Conservation (phyloP, 2,888 invertebrate species). For the Salticus scenicus region DNA sequence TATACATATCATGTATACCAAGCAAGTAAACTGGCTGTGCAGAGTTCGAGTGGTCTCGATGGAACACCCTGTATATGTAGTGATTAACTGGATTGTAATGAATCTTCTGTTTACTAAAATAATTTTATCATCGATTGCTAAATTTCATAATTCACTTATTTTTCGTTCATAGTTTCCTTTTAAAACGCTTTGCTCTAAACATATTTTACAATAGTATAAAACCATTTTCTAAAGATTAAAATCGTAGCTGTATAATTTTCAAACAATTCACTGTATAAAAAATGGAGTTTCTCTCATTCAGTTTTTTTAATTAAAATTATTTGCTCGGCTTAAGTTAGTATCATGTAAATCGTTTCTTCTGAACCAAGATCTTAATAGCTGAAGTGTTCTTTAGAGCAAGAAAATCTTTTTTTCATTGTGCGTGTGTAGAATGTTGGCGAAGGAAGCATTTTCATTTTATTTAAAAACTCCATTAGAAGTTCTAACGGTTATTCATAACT, state of each 20-base stretch:
- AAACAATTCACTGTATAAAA: no score
- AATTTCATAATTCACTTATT: no score
- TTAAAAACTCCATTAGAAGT: background rate
- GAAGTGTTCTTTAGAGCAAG: background rate
- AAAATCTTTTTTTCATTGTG: background rate
- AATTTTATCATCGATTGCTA: no score
- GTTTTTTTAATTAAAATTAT: constrained; percentile 1
- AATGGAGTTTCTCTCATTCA: no score
- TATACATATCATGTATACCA: no score
- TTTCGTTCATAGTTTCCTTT: no score
- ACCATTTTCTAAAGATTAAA: no score
- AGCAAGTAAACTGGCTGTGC: background rate
- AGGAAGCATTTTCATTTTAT: constrained; percentile 5
- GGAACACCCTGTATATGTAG: no score
- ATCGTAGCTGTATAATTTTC: background rate
- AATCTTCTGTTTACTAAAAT: no score
- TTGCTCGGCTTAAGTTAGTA: background rate
- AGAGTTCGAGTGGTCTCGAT: background rate
- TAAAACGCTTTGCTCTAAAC: no score
- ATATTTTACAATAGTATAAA: no score
- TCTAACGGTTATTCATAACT: background rate
- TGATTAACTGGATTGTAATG: no score
- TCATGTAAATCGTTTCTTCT: background rate
- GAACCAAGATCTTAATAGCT: background rate
- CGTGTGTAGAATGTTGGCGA: background rate